A percentile compares a stretch with the other conserved stretches of the same genome.
Conservation (phyloP, 2,888 invertebrate genomes). For the Lithophane leautieri region DNA sequence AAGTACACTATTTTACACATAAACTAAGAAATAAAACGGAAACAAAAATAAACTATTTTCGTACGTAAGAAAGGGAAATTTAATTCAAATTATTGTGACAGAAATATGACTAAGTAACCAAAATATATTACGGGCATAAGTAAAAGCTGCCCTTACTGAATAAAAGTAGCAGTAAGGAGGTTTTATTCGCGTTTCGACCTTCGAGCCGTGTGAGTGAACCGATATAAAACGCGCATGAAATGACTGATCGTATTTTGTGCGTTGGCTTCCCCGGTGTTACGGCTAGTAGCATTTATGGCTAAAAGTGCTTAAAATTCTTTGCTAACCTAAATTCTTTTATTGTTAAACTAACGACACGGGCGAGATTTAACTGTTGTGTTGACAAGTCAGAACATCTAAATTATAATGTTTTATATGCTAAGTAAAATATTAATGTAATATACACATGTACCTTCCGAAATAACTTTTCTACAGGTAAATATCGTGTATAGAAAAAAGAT, state of each 20-base stretch:
- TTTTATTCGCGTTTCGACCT: constrained; percentile 63
- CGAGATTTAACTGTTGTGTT: not conserved
- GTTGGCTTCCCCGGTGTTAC: constrained; percentile 20
- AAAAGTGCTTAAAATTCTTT: constrained; percentile 40
- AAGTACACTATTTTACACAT: not conserved
- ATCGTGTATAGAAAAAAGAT: no score
- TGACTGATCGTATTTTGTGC: constrained; percentile 59
- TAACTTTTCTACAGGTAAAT: not conserved
- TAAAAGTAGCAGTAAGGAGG: constrained; percentile 55
- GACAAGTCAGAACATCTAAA: not conserved
- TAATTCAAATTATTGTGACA: constrained; percentile 45
- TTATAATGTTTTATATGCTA: no score
- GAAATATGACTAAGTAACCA: constrained; percentile 37
- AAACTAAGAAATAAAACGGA: not conserved
- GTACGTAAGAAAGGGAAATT: not conserved
- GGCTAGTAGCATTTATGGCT: constrained; percentile 18
- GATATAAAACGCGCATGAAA: constrained; percentile 59
- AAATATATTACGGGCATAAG: constrained; percentile 42
- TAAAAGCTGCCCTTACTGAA: constrained; percentile 48
- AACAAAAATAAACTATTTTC: not conserved
- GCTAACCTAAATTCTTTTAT: not conserved
- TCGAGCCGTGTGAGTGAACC: constrained; percentile 39
- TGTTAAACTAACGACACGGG: not conserved
- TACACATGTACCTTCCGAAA: not conserved
- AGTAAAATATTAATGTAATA: no score